These are phyloP conservation scores for Psittacula cyanocephala DNA, from an alignment of 2,113 vertebrate species.

Conservation along the genomic window DNA sequence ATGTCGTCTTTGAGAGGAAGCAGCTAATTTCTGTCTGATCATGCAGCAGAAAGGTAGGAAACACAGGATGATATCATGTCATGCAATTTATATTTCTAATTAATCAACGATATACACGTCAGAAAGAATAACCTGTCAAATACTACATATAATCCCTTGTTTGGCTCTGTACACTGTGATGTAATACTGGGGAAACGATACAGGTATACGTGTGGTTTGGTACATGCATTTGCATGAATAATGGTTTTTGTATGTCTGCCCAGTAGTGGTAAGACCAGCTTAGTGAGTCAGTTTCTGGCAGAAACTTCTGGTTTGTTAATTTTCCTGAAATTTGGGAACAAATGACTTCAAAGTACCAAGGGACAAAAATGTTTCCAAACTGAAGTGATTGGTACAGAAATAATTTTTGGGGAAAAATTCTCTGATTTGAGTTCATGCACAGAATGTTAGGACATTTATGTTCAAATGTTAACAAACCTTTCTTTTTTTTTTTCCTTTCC, in stretches of 20 bases:
- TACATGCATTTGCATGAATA: background rate
- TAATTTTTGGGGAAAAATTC: background rate
- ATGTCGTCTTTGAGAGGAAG: background rate
- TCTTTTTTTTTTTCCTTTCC: background rate
- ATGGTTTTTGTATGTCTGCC: background rate
- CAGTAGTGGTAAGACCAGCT: background rate
- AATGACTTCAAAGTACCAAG: background rate
- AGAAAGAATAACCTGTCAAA: background rate
- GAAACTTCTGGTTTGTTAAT: background rate
- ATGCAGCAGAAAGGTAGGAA: background rate
- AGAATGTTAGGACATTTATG: background rate
- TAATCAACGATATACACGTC: background rate
- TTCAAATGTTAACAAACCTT: background rate
- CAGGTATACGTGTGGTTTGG: background rate
- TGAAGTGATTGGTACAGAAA: background rate
- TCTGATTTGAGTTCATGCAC: background rate
- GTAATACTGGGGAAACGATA: background rate
- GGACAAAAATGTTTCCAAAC: background rate
- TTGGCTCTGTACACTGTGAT: background rate
- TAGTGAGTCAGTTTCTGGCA: slow-evolving; percentile 30
- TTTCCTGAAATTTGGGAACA: background rate
- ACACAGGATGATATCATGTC: background rate
- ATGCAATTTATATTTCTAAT: background rate
- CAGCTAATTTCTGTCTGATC: background rate
- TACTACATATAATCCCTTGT: background rate